These are phyloP conservation scores for Laticauda laticaudata DNA, from an alignment of 2,113 vertebrate genomes.

Conservation along the genomic window DNA sequence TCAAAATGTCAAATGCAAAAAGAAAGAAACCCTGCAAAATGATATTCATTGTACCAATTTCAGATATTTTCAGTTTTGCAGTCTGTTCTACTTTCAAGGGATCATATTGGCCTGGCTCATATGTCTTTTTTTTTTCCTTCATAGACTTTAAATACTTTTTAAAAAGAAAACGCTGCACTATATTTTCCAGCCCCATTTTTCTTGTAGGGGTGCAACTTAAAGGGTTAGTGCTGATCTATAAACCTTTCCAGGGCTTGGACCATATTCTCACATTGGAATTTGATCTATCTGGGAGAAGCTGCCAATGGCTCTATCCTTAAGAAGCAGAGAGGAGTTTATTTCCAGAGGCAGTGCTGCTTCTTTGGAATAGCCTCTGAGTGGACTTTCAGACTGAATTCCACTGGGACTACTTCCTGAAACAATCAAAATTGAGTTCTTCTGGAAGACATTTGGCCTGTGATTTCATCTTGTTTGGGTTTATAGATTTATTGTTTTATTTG, in stretches of 20 bases:
- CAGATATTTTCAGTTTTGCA: conserved; percentile 1
- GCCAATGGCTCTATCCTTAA: not conserved
- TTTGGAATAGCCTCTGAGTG: not conserved
- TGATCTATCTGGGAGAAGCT: not conserved
- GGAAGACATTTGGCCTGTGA: not conserved
- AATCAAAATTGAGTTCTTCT: not conserved
- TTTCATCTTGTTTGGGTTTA: not conserved
- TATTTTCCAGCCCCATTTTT: not conserved
- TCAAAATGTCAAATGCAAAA: conserved; percentile 37
- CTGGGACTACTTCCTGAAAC: not conserved
- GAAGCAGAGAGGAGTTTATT: not conserved
- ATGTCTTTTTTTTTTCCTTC: not conserved
- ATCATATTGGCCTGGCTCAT: not conserved
- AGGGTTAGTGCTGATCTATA: not conserved
- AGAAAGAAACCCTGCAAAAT: not conserved
- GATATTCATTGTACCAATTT: conserved; percentile 21
- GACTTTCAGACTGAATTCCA: not conserved
- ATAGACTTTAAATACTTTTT: not conserved
- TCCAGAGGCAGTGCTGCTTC: not conserved
- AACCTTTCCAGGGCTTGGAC: not conserved
- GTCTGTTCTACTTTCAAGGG: not conserved
- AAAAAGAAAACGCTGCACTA: not conserved
- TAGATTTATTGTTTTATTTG: not conserved
- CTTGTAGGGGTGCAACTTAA: not conserved
- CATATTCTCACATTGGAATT: not conserved